Evolutionary conservation across 1,140 invertebrate genomes (phyloP).

Genomic region (Pseudomyrmex cubaensis): DNA sequence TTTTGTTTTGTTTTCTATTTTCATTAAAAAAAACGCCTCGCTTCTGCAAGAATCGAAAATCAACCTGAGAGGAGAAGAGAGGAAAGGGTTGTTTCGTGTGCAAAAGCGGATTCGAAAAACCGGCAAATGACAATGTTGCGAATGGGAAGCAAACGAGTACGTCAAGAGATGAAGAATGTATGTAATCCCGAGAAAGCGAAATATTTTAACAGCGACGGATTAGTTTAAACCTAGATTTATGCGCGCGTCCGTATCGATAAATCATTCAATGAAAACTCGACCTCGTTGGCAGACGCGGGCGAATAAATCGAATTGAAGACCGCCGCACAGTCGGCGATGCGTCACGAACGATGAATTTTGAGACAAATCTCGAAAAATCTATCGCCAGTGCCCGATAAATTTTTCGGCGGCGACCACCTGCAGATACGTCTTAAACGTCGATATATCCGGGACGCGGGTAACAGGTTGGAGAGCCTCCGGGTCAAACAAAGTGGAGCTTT

Average conservation of each 20-base stretch:
- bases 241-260: constrained; percentile 35
- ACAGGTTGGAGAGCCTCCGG: constrained; percentile 53
- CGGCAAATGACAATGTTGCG: constrained; percentile 19
- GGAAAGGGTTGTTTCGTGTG: not conserved
- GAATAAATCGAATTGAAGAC: constrained; percentile 63
- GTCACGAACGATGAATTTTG: constrained; percentile 51
- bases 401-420: constrained; percentile 41
- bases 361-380: constrained; percentile 58
- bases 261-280: constrained; percentile 47
- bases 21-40: not conserved
- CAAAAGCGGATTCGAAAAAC: not conserved
- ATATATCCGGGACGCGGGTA: constrained; percentile 59
- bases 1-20: not conserved
- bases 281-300: constrained; percentile 55
- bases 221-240: constrained; percentile 54
- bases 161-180: constrained; percentile 16
- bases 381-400: constrained; percentile 56
- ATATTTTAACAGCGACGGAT: constrained; percentile 57
- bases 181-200: constrained; percentile 35
- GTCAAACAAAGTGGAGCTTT: constrained; percentile 69
- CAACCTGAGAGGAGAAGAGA: too few relatives aligned
- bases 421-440: constrained; percentile 62
- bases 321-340: constrained; percentile 28
- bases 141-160: constrained; percentile 13
- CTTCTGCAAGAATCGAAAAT: not conserved